Conservation (phyloP, 1,140 invertebrate genomes). For the Eueides isabella region DNA sequence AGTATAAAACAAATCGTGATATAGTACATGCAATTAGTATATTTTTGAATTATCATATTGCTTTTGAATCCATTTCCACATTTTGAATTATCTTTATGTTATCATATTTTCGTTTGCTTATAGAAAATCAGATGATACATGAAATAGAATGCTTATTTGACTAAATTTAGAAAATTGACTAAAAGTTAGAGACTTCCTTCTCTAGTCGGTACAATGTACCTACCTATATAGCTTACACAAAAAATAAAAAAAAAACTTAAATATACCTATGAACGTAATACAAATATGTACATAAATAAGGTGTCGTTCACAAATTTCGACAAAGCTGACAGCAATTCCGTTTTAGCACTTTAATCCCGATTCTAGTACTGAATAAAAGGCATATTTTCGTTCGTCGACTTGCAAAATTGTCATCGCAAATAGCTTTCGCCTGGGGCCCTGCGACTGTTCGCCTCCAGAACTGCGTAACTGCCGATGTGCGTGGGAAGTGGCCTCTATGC, state of each 20-base stretch:
- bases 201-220: too few species aligned
- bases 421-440: slow-evolving; percentile 74
- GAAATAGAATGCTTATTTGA: too few species aligned
- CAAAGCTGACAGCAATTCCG: slow-evolving; percentile 76
- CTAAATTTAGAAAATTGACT: too few species aligned
- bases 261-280: not conserved
- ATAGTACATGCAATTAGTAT: too few species aligned
- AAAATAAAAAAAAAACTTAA: not conserved
- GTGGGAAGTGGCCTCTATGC: not conserved
- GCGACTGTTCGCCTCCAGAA: slow-evolving; percentile 48
- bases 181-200: too few species aligned
- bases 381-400: slow-evolving; percentile 78
- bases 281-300: slow-evolving; percentile 30
- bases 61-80: too few species aligned
- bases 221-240: too few species aligned
- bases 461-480: slow-evolving; percentile 41
- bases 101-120: too few species aligned
- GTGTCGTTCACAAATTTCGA: slow-evolving; percentile 71
- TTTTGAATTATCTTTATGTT: too few species aligned
- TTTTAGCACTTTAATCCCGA: slow-evolving; percentile 77
- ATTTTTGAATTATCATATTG: too few species aligned
- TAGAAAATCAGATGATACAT: too few species aligned
- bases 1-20: too few species aligned
- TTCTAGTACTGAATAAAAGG: slow-evolving; percentile 77
- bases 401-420: slow-evolving; percentile 81